Base-by-base conservation (phyloP, 2,888 invertebrate genomes). In the Carabus problematicus region DNA sequence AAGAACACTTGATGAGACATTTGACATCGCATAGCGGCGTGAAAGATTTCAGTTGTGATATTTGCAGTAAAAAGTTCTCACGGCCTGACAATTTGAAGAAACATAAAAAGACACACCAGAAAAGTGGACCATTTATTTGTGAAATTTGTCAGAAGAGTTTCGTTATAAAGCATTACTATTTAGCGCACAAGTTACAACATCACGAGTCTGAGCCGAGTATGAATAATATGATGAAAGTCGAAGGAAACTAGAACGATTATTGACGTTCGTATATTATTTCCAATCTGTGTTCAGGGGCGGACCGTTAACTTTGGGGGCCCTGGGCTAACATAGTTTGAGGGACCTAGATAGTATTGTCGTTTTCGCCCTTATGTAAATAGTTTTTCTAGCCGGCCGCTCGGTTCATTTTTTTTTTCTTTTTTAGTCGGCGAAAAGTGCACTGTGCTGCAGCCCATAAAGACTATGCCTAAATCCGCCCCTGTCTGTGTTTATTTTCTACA, bases 1-100 rank as follows among this genome's bases (percentile, higher is more conserved):
- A 90, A 73, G 90, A 90, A 76, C 90, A 90, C 77, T 77, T 90
- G 60, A 83, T 89, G 66, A 82, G 90, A 3, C 90, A 90, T 76
- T 83, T 86, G 70, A 86, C 88, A 0, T 87, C 89, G 1, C 90
- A 90, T 75, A 88, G 89, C 0, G 90, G 90, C 0, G 85, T 87
- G 74, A 89, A 89, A 75, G 86, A 88, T 82, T 89, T 86, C 75
- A 85, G 84, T 56, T 89, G 89, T 76, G 87, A 87, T 70, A 80
- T 86, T 62, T 87, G 87, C 73, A 84, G 84, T 14, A 85, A 85
- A 73, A 83, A 84, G 63, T 85, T 85, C 70, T 85, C 85, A 1
- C 79, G 85, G 1, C 85, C 85, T 73, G 86, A 87, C 75, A 87
- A 88, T 78, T 77, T 87, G 4, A 82, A 86, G 73, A 87, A 87